Percentiles rank a stretch among this genome's conserved stretches.
phyloP scores from a whole-genome alignment of 2,888 invertebrate species.

The Amblyjoppa proteus region DNA sequence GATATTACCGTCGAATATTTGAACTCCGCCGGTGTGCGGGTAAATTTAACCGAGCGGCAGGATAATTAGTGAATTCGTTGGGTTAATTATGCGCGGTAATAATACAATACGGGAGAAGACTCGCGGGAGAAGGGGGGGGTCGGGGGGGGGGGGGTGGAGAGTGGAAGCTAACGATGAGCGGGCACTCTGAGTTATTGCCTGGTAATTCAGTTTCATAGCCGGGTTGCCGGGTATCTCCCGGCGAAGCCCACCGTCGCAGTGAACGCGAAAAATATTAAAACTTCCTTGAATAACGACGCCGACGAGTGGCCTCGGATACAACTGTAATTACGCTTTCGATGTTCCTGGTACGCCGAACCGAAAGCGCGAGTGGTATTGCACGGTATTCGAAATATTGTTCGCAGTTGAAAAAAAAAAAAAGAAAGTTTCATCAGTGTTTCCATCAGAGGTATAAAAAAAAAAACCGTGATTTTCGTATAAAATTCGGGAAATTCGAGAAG shows the following conservation, averaged over 20 bases:
- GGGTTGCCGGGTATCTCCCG: constrained; percentile 22
- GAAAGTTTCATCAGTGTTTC: no score
- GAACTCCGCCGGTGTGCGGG: constrained; percentile 33
- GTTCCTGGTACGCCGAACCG: neutral
- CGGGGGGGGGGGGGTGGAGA: constrained; percentile 10
- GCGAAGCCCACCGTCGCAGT: constrained; percentile 37
- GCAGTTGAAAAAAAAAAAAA: neutral
- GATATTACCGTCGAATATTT: constrained; percentile 58
- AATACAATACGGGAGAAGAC: constrained; percentile 35
- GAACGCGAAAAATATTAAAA: constrained; percentile 63
- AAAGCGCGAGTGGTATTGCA: neutral
- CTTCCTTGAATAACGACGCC: constrained; percentile 62
- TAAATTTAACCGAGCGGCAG: constrained; percentile 11
- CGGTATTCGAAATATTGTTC: no score
- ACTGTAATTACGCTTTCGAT: constrained; percentile 45
- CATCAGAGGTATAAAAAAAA: no score
- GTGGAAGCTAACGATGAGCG: constrained; percentile 42
- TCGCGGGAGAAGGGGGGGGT: neutral
- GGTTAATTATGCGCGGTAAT: constrained; percentile 62
- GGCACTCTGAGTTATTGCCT: constrained; percentile 67
- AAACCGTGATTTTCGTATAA: neutral
- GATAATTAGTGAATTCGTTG: constrained; percentile 64
- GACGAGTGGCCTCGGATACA: constrained; percentile 59
- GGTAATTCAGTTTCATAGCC: constrained; percentile 66
- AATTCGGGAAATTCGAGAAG: constrained; percentile 11